Base-by-base conservation (phyloP, 2,113 vertebrate species). In the Ibidorhyncha struthersii region DNA sequence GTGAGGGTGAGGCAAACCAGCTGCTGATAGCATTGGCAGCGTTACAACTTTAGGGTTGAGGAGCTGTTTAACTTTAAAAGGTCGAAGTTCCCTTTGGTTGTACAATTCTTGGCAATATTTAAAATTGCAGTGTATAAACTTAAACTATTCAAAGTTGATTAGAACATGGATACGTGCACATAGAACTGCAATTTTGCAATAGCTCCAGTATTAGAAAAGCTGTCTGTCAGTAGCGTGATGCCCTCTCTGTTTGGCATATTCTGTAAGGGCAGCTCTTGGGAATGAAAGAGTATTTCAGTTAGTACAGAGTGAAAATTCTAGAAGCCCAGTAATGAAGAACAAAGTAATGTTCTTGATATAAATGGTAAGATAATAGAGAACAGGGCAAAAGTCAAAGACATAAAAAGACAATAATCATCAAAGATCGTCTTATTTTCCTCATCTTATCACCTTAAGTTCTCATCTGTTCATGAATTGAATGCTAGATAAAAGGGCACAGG, bases 1-100 rank as follows among this genome's bases (percentile, higher is more conserved):
- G 99, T 99, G 93, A 97, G 95, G 69, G 12, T 82, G 65, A 61
- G 29, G 65, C 59, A 83, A 45, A 83, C 32, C 19, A 62, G 30
- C 32, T 78, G 32, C 59, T 77, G 40, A 26, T 71, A 50, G 15
- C 18, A 29, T 30, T 76, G 50, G 16, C 47, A 36, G 18, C 38
- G 25, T 50, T 93, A 52, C 13, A 90, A 0, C 49, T 92, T 90
- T 0, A 61, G 26, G 26, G 29, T 34, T 85, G 22, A 96, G 56
- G 9, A 76, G 47, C 47, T 88, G 34, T 19, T 11, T 90, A 29
- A 69, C 83, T 91, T 61, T 8, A 21, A 63, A 82, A 85, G 38
- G 21, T 76, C 18, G 12, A 63, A 85, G 62, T 85, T 93, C 38
- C 9, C 22, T 73, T 77, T 76, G 21, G 3, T 79, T 89, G 3